Base-by-base conservation (phyloP, 1,140 invertebrate species). In the Protaetia brevitarsis region DNA sequence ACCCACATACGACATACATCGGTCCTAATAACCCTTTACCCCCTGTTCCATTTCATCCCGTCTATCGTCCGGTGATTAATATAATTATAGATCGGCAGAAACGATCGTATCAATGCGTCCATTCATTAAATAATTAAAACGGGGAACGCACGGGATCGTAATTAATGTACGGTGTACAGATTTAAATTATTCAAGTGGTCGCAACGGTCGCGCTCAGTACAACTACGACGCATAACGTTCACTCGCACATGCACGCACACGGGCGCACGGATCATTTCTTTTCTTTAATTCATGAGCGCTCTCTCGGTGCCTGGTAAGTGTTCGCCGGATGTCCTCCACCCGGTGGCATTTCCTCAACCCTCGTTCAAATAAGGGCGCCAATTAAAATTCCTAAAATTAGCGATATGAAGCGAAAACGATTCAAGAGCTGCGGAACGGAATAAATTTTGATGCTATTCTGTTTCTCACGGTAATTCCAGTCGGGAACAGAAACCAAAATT, bases 111-210 rank as follows among this genome's bases (percentile, higher is more conserved):
- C 41, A 45, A 45, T 45, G 41, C 41, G 41, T 45, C 41, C 41
- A 45, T 45, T 45, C 41, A 45, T 45, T 45, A 45, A 45, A 45
- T 45, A 45, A 45, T 45, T 45, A 45, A 45, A 45, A 45, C 41
- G 41, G 41, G 41, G 41, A 45, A 45, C 41, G 41, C 41, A 45
- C 41, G 41, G 41, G 41, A 45, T 45, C 41, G 41, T 45, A 45
- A 45, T 45, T 45, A 45, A 45, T 45, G 41, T 45, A 45, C 41
- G 41, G 16, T 45, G 41, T 13, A 45, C 41, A 45, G 41, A 45
- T 45, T 45, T 45, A 45, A 45, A 45, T 45, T 45, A 45, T 45
- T 45, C 41, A 45, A 45, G 41, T 45, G 41, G 41, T 45, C 41
- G 41, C 41, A 19, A 45, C 41, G 16, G 23, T 21, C 41, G 41